A percentile compares a stretch with the other conserved stretches of the same genome.
These are phyloP conservation scores for Isaurus tuberculatus DNA, from an alignment of 92 coral and sea anemone genomes.

Conservation along the genomic window DNA sequence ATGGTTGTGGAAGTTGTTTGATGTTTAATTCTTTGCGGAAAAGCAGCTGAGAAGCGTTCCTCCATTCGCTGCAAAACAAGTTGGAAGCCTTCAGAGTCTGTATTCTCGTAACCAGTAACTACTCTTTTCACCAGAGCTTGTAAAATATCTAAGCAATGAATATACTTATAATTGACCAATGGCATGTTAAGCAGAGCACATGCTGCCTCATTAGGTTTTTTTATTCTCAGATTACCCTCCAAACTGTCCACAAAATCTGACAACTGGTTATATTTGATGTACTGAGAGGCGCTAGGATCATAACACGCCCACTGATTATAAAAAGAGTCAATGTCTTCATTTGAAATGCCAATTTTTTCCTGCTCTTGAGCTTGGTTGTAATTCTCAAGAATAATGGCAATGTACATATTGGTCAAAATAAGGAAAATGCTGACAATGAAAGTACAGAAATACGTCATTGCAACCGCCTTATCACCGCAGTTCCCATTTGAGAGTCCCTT, in stretches of 20 bases:
- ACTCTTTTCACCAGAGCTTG: constrained; percentile 89
- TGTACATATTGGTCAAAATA: constrained; percentile 96
- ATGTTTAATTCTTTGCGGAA: constrained; percentile 77
- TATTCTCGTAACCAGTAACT: constrained; percentile 81
- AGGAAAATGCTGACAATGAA: constrained; percentile 83
- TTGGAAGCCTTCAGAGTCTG: constrained; percentile 76
- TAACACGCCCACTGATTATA: constrained; percentile 87
- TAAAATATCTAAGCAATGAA: constrained; percentile 90
- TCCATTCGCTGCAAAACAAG: constrained; percentile 89
- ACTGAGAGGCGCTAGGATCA: constrained; percentile 88
- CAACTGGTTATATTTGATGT: constrained; percentile 79
- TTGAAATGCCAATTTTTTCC: constrained; percentile 94
- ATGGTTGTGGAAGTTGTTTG: constrained; percentile 75
- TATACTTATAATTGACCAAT: constrained; percentile 76
- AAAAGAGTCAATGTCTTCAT: constrained; percentile 92
- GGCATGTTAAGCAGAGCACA: constrained; percentile 93
- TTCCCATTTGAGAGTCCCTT: constrained; percentile 78
- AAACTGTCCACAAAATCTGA: constrained; percentile 90
- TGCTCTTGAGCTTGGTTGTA: constrained; percentile 92
- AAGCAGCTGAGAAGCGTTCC: constrained; percentile 85
- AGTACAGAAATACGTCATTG: constrained; percentile 72
- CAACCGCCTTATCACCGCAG: constrained; percentile 75
- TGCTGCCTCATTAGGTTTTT: constrained; percentile 90
- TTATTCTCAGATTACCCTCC: constrained; percentile 80
- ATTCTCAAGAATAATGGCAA: constrained; percentile 92